Base-by-base conservation (phyloP, 2,888 invertebrate species). In the Agrotis segetum region DNA sequence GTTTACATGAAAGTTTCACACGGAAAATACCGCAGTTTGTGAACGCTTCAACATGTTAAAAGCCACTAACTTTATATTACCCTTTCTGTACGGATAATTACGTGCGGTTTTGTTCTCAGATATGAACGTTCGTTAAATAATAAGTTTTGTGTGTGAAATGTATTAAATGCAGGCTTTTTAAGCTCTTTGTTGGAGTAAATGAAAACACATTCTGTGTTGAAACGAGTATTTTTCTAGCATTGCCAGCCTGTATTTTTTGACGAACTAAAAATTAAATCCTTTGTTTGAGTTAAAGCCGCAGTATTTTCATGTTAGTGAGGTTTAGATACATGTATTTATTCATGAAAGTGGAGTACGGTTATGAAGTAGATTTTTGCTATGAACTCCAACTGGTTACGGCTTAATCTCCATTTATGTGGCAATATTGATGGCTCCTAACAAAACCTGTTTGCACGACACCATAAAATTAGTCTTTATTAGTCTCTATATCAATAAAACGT, bases 21-120 rank as follows among this genome's bases (percentile, higher is more conserved):
- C 88, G 88, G 87, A 88, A 84, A 90, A 90, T 87, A 89, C 91
- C 92, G 85, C 92, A 92, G 93, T 93, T 93, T 93, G 91, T 90
- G 89, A 92, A 90, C 91, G 91, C 91, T 94, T 91, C 86, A 92
- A 90, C 93, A 92, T 92, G 92, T 92, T 92, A 92, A 93, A 93
- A 92, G 92, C 93, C 89, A 90, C 92, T 91, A 92, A 93, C 91
- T 93, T 94, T 92, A 92, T 91, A 92, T 91, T 92, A 90, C 90
- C 90, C 89, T 88, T 90, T 91, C 91, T 89, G 90, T 88, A 87
- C 74, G 88, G 87, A 91, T 92, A 92, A 92, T 92, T 92, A 91
- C 90, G 77, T 88, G 89, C 83, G 90, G 90, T 88, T 88, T 85
- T 81, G 76, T 82, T 84, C 79, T 64, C 64, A 81, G 74, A 75